These are phyloP conservation scores for Metacarcinus magister DNA, from an alignment of 2,888 invertebrate genomes.

Conservation along the genomic window DNA sequence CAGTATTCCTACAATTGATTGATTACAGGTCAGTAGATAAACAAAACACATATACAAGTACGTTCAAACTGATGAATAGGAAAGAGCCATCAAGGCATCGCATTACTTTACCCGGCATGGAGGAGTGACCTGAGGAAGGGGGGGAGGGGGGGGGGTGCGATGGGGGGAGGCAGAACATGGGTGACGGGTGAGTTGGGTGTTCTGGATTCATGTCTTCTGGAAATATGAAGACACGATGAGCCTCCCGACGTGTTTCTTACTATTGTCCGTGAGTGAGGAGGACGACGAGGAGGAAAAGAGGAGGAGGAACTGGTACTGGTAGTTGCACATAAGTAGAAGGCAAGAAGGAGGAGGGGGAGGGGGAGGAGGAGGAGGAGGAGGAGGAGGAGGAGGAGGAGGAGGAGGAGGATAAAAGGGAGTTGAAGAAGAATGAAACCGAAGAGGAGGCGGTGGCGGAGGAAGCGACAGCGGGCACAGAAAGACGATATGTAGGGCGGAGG, in stretches of 20 bases:
- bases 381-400: not conserved
- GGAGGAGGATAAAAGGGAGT: not conserved
- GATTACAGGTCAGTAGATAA: slow-evolving; percentile 7
- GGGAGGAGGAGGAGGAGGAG: slow-evolving; percentile 18
- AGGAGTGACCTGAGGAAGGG: not conserved
- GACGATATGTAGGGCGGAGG: slow-evolving; percentile 54
- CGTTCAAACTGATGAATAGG: not conserved
- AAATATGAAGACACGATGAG: not conserved
- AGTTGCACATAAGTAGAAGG: not conserved
- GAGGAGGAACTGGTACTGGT: not conserved
- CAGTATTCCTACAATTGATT: not conserved
- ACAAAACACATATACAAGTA: not conserved
- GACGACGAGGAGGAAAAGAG: not conserved
- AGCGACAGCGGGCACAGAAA: slow-evolving; percentile 5
- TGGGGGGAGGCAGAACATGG: not conserved
- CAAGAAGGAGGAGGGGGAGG: not conserved
- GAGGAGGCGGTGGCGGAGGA: not conserved
- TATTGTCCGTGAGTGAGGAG: not conserved
- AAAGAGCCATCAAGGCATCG: not conserved
- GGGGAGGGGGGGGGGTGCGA: not conserved
- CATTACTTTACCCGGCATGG: not conserved
- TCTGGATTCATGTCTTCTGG: not conserved
- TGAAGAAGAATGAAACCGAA: not conserved
- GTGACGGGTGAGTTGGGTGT: not conserved
- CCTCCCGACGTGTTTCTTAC: not conserved